Base-by-base conservation (phyloP, 1,140 invertebrate genomes). In the Pseudomyrmex cubaensis region DNA sequence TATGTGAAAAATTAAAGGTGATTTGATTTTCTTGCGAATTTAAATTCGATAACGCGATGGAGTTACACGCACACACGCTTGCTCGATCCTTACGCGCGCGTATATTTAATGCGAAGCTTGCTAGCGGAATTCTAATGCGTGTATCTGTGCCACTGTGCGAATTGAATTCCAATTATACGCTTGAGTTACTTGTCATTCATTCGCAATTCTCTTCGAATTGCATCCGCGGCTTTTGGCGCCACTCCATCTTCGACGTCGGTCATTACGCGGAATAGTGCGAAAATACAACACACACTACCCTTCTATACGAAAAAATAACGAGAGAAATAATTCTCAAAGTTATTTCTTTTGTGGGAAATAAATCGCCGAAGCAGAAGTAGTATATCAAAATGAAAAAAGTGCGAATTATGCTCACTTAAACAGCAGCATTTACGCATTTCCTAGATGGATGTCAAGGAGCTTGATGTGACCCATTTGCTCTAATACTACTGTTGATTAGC, bases 71-170 rank as follows among this genome's bases (percentile, higher is more conserved):
- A 22, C 59, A 13, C 59, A 54, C 59, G 57, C 61, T n/a, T 25
- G 12, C 9, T n/a, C 17, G 48, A 12, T 57, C 22, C n/a, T 61
- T 75, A 75, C 52, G 22, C 44, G 66, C 25, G 22, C 44, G 63
- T 56, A 52, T 66, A 50, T 66, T 82, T 77, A 85, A 87, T 87
- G 57, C 62, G 48, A 50, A 50, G 61, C 17, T 72, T 74, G 88
- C 84, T 82, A 67, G 66, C 69, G 78, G 89, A 91, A 91, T 91
- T 56, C 86, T 90, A 91, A 91, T 91, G 87, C 62, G 64, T 69
- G 89, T 91, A 91, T 91, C 90, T 90, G 90, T 91, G 90, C 87
- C 90, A 91, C 83, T 87, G 82, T 91, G 89, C 86, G 86, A 89
- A 89, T 90, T 87, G 90, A 91, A 91, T 91, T 89, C 63, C 90